Percentiles rank a stretch among this genome's conserved stretches.
phyloP scores from a whole-genome alignment of 2,113 vertebrate genomes.

The Tachycineta bicolor region DNA sequence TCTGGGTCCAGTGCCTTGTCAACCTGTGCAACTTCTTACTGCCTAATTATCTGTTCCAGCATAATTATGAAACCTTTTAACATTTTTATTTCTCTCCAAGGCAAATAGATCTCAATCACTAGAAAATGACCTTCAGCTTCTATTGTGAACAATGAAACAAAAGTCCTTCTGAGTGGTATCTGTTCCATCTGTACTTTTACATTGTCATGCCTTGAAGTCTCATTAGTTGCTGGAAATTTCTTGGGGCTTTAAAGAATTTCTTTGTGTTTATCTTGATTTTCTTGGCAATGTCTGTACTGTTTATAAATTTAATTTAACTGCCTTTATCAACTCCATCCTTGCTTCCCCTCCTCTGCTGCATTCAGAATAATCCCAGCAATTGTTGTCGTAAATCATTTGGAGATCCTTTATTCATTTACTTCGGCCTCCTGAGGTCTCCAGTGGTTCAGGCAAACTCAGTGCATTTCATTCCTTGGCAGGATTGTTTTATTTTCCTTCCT shows the following conservation, averaged over 20 bases:
- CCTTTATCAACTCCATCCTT: background rate
- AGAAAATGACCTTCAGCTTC: slow-evolving; percentile 52
- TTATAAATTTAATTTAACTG: background rate
- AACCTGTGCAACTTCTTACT: background rate
- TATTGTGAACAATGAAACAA: background rate
- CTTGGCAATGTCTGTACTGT: background rate
- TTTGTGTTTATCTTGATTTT: slow-evolving; percentile 5
- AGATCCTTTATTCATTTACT: background rate
- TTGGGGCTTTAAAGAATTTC: background rate
- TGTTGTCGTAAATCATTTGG: background rate
- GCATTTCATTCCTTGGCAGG: background rate
- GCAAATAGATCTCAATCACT: slow-evolving; percentile 28
- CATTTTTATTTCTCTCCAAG: slow-evolving; percentile 21
- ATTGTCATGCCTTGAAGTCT: background rate
- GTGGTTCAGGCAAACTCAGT: background rate
- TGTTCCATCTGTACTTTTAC: slow-evolving; percentile 30
- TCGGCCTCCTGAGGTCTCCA: background rate
- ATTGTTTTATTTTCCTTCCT: background rate
- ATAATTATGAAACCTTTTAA: slow-evolving; percentile 33
- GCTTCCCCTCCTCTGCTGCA: background rate
- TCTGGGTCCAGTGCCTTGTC: background rate
- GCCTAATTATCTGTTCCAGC: slow-evolving; percentile 22
- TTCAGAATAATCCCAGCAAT: background rate
- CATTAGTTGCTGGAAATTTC: background rate
- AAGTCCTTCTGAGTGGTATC: background rate